A percentile compares a stretch with the other conserved stretches of the same genome.
Conservation (phyloP, 2,888 invertebrate species). For the Patella pellucida region DNA sequence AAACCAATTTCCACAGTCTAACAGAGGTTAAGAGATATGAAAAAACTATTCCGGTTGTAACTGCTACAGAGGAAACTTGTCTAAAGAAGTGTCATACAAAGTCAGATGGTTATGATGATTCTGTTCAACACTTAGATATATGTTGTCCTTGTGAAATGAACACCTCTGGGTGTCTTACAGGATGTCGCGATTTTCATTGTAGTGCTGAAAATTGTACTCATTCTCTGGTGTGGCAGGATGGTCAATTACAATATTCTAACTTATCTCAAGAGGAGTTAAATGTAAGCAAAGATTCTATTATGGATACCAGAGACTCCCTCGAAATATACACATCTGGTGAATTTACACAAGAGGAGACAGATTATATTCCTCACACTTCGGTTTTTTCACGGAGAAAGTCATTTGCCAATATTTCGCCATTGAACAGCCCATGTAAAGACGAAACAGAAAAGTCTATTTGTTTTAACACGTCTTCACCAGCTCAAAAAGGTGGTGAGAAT, state of each 20-base stretch:
- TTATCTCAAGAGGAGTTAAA: background rate
- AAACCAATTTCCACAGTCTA: background rate
- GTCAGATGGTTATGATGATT: background rate
- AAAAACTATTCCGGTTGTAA: background rate
- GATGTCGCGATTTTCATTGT: background rate
- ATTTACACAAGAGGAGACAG: background rate
- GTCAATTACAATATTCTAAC: background rate
- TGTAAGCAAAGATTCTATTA: background rate
- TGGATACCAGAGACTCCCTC: background rate
- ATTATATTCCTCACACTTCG: background rate
- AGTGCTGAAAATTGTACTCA: constrained; percentile 1
- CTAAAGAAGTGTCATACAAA: background rate
- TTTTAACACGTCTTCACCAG: background rate
- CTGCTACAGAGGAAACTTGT: background rate
- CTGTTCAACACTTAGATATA: background rate
- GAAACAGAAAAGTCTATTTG: background rate
- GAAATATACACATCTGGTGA: background rate
- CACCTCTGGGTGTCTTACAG: background rate
- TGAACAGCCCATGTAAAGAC: background rate
- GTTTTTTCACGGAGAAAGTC: background rate
- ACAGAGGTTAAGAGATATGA: background rate
- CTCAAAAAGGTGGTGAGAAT: background rate
- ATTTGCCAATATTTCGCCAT: background rate
- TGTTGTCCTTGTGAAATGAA: background rate
- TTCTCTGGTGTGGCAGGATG: background rate